A percentile compares a stretch with the other conserved stretches of the same genome.
These are phyloP conservation scores for Oryzias curvinotus DNA, from an alignment of 2,113 vertebrate genomes.

Conservation along the genomic window DNA sequence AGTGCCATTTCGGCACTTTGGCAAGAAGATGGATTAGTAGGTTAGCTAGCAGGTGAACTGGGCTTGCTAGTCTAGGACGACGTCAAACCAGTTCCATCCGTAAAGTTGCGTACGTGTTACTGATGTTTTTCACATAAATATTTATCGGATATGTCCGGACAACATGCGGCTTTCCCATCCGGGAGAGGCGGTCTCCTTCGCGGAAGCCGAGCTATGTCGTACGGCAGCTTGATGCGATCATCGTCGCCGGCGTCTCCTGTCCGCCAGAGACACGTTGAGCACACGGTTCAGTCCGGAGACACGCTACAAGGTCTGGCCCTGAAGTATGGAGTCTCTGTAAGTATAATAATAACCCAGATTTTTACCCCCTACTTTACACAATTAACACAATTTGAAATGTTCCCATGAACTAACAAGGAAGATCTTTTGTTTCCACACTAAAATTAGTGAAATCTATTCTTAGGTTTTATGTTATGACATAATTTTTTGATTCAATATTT, in stretches of 20 bases:
- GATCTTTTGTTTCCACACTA: too few relatives aligned
- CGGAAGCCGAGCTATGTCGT: conserved; percentile 77
- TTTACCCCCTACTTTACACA: too few relatives aligned
- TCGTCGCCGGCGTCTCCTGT: conserved; percentile 74
- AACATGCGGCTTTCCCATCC: conserved; percentile 16
- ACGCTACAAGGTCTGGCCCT: conserved; percentile 88
- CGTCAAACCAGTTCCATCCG: too few relatives aligned
- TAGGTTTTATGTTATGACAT: too few relatives aligned
- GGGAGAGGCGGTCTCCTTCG: conserved; percentile 60
- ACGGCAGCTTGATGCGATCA: conserved; percentile 84
- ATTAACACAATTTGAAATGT: too few relatives aligned
- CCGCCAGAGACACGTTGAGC: conserved; percentile 77
- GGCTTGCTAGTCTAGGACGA: conserved; percentile 10
- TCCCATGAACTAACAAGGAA: too few relatives aligned
- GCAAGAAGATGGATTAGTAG: background rate
- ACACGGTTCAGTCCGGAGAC: conserved; percentile 82
- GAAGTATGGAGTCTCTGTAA: conserved; percentile 86
- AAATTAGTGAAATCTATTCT: too few relatives aligned
- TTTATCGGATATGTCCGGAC: conserved; percentile 61
- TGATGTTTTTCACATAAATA: background rate
- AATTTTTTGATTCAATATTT: too few relatives aligned
- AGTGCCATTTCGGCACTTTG: too few relatives aligned
- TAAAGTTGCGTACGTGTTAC: too few relatives aligned
- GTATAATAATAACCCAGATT: conserved; percentile 10
- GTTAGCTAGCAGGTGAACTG: conserved; percentile 31